These are phyloP conservation scores for Dermatemys mawii DNA, from an alignment of 2,113 vertebrate species.

Conservation along the genomic window DNA sequence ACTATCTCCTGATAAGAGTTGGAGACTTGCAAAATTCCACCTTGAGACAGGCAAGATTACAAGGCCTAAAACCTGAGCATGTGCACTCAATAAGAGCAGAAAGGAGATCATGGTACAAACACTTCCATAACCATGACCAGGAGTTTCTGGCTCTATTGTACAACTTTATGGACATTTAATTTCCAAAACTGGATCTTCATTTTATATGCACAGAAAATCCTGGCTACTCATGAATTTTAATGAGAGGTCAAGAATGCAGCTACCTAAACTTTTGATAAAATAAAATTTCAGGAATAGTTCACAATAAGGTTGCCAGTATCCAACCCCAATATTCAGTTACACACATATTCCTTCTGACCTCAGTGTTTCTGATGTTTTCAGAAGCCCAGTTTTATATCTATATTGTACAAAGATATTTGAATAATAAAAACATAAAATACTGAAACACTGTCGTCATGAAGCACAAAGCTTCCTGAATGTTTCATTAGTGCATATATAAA, in stretches of 20 bases:
- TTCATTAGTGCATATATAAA: neutral
- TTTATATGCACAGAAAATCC: neutral
- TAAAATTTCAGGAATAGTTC: slow-evolving; percentile 22
- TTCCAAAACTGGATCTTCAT: slow-evolving; percentile 4
- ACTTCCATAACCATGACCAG: neutral
- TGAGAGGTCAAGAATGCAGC: slow-evolving; percentile 6
- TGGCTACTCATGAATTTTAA: slow-evolving; percentile 29
- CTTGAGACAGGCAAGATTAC: neutral
- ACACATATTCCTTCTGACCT: neutral
- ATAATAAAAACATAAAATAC: neutral
- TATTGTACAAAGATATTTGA: slow-evolving; percentile 11
- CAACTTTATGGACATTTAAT: neutral
- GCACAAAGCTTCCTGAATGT: neutral
- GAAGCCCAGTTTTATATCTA: slow-evolving; percentile 6
- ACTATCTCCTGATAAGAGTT: neutral
- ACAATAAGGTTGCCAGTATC: neutral
- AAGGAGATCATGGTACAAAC: neutral
- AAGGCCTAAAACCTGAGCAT: neutral
- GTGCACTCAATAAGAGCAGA: neutral
- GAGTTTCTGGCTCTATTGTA: neutral
- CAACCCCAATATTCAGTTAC: neutral
- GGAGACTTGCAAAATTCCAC: neutral
- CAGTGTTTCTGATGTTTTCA: slow-evolving; percentile 41
- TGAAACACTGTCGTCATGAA: neutral
- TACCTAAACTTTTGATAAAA: slow-evolving; percentile 15